Evolutionary conservation across 1,140 invertebrate species (phyloP).

Genomic region (Meloidogyne exigua): DNA sequence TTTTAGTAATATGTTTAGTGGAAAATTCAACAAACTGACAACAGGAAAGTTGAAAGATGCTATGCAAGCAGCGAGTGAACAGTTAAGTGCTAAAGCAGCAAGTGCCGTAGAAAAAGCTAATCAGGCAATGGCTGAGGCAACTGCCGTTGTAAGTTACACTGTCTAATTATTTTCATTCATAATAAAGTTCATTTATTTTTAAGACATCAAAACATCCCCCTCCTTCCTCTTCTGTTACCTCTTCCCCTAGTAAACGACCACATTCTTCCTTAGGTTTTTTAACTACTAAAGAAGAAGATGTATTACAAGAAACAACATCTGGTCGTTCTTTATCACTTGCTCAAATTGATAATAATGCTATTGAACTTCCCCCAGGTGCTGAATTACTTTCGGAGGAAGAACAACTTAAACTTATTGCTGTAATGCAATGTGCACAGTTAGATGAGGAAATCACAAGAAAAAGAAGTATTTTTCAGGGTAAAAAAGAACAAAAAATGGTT

Average conservation of each 20-base stretch:
- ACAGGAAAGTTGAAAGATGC: conserved; percentile 44
- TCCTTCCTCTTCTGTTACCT: not conserved
- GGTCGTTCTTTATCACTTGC: conserved; percentile 8
- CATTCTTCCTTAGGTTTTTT: conserved; percentile 28
- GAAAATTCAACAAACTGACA: conserved; percentile 48
- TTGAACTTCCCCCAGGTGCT: conserved; percentile 53
- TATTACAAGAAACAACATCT: not conserved
- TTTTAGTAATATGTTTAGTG: conserved; percentile 38
- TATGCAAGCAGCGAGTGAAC: conserved; percentile 43
- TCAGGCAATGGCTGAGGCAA: conserved; percentile 25
- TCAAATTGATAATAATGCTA: not conserved
- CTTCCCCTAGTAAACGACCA: conserved; percentile 16
- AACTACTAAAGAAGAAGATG: not conserved
- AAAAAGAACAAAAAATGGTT: not conserved
- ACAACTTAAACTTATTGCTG: conserved; percentile 56
- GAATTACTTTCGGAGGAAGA: conserved; percentile 61
- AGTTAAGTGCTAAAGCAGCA: conserved; percentile 42
- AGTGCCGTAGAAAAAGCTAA: conserved; percentile 41
- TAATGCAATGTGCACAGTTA: conserved; percentile 60
- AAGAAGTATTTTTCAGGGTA: not conserved
- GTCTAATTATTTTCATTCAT: too few relatives aligned
- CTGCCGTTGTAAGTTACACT: conserved; percentile 7
- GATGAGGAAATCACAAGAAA: conserved; percentile 39
- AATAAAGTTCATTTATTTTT: not conserved
- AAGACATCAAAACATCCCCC: not conserved